A percentile compares a stretch with the other conserved stretches of the same genome.
These are phyloP conservation scores for Diuraphis noxia DNA, from an alignment of 1,140 invertebrate species.

Conservation along the genomic window DNA sequence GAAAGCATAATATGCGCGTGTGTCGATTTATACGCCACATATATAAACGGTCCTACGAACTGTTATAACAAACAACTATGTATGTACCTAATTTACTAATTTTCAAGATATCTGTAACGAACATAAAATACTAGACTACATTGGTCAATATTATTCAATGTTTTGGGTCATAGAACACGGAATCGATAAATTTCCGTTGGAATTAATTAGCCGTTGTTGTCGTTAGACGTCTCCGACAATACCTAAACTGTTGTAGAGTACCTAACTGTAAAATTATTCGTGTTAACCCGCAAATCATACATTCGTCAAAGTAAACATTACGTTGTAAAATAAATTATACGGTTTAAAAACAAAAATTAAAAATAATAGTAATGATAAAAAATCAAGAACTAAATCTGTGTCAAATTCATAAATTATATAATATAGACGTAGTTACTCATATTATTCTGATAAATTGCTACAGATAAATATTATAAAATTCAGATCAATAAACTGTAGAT, in stretches of 20 bases:
- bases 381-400: background rate
- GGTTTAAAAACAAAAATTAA: background rate
- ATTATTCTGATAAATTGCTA: background rate
- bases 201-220: constrained; percentile 20
- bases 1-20: background rate
- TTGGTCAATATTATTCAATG: background rate
- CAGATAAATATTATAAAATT: background rate
- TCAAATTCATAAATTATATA: constrained; percentile 4
- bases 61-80: background rate
- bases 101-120: background rate
- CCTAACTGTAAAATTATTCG: constrained; percentile 23
- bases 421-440: background rate
- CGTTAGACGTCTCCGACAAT: background rate
- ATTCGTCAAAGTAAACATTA: background rate
- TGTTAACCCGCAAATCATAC: background rate
- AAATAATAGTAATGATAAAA: background rate
- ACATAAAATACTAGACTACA: background rate
- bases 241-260: background rate
- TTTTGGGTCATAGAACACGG: constrained; percentile 29
- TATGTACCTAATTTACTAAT: background rate
- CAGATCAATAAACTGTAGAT: background rate
- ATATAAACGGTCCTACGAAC: background rate
- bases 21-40: background rate
- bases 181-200: constrained; percentile 23
- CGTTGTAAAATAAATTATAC: background rate